These are phyloP conservation scores for Illadopsis cleaveri DNA, from an alignment of 2,113 vertebrate genomes.

Conservation along the genomic window DNA sequence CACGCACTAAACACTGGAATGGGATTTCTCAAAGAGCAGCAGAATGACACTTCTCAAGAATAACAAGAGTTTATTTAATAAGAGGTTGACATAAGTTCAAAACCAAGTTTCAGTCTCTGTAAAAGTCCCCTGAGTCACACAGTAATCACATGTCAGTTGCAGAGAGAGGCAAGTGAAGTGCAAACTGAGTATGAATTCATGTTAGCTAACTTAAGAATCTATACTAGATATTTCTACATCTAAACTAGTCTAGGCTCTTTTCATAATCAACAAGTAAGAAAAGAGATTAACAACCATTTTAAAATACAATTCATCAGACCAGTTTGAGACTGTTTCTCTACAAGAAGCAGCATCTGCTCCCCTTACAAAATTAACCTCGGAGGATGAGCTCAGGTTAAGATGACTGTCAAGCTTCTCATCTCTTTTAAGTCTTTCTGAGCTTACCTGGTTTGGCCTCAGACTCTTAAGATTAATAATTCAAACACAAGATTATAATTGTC, in stretches of 20 bases:
- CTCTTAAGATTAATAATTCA: background rate
- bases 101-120: background rate
- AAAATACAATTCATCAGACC: background rate
- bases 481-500: background rate
- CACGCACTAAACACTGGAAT: background rate
- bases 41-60: background rate
- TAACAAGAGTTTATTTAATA: background rate
- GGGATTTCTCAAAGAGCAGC: background rate
- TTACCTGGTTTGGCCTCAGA: background rate
- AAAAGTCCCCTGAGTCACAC: background rate
- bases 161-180: background rate
- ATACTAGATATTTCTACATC: background rate
- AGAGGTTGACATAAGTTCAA: background rate
- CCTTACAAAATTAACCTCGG: background rate
- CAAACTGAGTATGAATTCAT: background rate
- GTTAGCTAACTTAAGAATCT: background rate
- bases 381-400: background rate
- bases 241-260: background rate
- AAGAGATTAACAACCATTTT: background rate
- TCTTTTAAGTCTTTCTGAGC: background rate
- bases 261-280: background rate
- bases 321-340: background rate
- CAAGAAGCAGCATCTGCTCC: background rate
- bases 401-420: accelerated
- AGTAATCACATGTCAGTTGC: background rate